Evolutionary conservation across 2,113 vertebrate genomes (phyloP).

Genomic region (Nerophis ophidion): DNA sequence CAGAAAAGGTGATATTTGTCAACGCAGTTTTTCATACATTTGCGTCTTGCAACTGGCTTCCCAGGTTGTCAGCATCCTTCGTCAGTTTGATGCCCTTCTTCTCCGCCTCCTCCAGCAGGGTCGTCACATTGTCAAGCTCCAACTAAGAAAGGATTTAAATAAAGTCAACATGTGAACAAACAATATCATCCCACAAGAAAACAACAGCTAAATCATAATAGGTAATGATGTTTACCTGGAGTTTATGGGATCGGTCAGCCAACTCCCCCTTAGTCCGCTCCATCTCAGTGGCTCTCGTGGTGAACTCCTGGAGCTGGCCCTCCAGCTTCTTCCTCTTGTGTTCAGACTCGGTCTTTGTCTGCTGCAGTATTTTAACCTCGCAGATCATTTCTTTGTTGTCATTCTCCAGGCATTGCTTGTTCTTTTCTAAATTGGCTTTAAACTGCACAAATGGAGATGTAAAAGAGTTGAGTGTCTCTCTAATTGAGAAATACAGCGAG

Average conservation of each 20-base stretch:
- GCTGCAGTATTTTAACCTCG: slow-evolving; percentile 90
- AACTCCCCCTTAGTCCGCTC: slow-evolving; percentile 82
- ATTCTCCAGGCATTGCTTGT: slow-evolving; percentile 88
- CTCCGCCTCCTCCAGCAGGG: slow-evolving; percentile 89
- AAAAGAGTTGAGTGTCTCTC: background rate
- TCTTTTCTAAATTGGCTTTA: slow-evolving; percentile 93
- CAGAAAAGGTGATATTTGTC: background rate
- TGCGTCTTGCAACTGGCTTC: slow-evolving; percentile 90
- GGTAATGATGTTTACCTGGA: slow-evolving; percentile 75
- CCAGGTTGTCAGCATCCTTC: slow-evolving; percentile 86
- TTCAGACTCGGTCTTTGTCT: slow-evolving; percentile 87
- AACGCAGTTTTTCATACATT: slow-evolving; percentile 71
- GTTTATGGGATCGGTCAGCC: slow-evolving; percentile 80
- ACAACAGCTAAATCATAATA: background rate
- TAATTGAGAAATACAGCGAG: background rate
- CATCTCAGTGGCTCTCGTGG: slow-evolving; percentile 79
- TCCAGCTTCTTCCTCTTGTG: slow-evolving; percentile 95
- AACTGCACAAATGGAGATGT: slow-evolving; percentile 66
- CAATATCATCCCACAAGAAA: background rate
- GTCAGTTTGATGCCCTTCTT: slow-evolving; percentile 92
- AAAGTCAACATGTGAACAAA: background rate
- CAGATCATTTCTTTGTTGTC: slow-evolving; percentile 90
- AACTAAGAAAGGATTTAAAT: slow-evolving; percentile 61
- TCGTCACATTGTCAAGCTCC: slow-evolving; percentile 87
- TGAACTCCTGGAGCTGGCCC: slow-evolving; percentile 84